Evolutionary conservation across 64 coral and sea anemone genomes (phyloP).

Genomic region (Hydrozoanthus tunicans): DNA sequence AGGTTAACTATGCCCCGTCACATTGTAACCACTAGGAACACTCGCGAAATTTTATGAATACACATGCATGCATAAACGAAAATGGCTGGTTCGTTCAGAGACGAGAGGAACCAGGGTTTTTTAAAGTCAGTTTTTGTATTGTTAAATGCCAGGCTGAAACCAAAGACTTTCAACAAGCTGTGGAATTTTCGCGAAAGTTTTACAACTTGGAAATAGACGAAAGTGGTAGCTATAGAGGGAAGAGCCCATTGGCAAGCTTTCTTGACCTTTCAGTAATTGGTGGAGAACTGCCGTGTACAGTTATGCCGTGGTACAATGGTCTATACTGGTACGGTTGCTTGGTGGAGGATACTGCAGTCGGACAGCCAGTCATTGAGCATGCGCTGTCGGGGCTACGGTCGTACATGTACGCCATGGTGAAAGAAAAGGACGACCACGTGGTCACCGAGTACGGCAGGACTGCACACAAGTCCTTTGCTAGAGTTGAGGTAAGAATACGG

Average conservation of each 20-base stretch:
- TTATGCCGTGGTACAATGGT: constrained; percentile 49
- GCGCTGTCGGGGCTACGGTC: constrained; percentile 20
- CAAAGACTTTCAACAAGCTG: constrained; percentile 23
- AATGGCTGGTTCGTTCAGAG: too few relatives aligned
- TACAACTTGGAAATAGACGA: constrained; percentile 42
- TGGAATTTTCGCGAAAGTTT: constrained; percentile 42
- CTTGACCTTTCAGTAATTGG: neutral
- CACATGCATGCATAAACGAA: too few relatives aligned
- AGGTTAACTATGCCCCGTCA: too few relatives aligned
- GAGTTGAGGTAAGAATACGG: neutral
- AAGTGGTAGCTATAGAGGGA: neutral
- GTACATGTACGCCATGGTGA: constrained; percentile 50
- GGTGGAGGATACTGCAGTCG: constrained; percentile 15
- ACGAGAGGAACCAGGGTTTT: too few relatives aligned
- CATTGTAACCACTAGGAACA: too few relatives aligned
- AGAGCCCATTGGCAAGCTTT: neutral
- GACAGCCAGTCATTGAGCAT: constrained; percentile 23
- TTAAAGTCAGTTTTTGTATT: neutral
- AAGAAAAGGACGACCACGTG: neutral
- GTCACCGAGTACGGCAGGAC: constrained; percentile 33
- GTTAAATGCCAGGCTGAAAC: neutral
- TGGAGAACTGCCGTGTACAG: constrained; percentile 10
- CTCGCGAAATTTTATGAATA: too few relatives aligned
- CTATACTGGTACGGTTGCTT: neutral
- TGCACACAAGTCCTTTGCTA: constrained; percentile 11